These are phyloP conservation scores for Drosophila chauvacae DNA, from an alignment of 1,140 invertebrate species.

Conservation along the genomic window DNA sequence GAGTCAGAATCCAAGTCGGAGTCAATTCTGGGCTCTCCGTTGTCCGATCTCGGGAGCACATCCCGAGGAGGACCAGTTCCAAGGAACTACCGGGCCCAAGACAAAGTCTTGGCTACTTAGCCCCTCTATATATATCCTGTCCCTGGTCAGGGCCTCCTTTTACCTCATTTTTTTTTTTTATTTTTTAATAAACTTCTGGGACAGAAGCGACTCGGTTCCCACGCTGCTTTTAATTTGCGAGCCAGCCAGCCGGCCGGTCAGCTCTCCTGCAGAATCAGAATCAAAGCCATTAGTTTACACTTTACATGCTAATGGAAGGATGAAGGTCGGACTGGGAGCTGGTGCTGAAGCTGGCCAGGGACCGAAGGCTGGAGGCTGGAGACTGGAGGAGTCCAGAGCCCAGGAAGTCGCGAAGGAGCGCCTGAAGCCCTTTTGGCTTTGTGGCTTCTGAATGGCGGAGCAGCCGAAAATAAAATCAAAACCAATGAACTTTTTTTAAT, in stretches of 20 bases:
- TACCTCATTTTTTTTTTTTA: background rate
- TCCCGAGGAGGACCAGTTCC: conserved; percentile 58
- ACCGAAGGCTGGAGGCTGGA: background rate
- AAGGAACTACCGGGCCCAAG: conserved; percentile 67
- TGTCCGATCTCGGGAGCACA: conserved; percentile 2
- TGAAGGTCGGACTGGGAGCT: conserved; percentile 13
- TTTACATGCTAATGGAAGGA: conserved; percentile 79
- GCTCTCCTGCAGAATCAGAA: conserved; percentile 46
- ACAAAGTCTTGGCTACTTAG: conserved; percentile 60
- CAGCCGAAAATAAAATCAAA: conserved; percentile 47
- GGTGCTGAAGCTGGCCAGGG: background rate
- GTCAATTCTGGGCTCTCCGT: background rate
- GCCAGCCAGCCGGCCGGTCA: background rate
- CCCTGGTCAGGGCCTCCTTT: conserved; percentile 6
- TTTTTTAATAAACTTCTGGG: conserved; percentile 78
- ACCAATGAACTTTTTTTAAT: conserved; percentile 82
- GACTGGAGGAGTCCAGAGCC: background rate
- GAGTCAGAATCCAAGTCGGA: background rate
- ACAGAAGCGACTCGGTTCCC: conserved; percentile 60
- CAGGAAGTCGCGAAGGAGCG: conserved; percentile 5
- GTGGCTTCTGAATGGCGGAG: conserved; percentile 41
- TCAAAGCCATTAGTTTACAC: conserved; percentile 82
- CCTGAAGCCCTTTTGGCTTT: conserved; percentile 34
- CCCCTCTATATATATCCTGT: conserved; percentile 21
- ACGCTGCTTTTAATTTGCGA: conserved; percentile 72